Base-by-base conservation (phyloP, 2,113 vertebrate species). In the Tyrannus savana region DNA sequence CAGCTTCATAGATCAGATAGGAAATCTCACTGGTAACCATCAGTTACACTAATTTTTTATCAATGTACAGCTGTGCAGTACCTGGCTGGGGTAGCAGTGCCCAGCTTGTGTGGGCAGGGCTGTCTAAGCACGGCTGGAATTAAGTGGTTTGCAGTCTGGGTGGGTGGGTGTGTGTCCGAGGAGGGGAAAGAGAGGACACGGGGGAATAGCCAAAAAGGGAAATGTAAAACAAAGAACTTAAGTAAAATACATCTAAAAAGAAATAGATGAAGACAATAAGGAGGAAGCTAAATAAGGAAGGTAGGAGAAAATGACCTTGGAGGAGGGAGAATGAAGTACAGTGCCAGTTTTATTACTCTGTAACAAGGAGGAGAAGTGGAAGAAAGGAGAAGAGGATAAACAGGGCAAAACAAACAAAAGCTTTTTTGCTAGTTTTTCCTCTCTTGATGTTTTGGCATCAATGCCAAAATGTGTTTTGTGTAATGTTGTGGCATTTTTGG, bases 131-230 rank as follows among this genome's bases (percentile, higher is more conserved):
- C 37, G 46, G 44, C 82, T 49, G 46, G 79, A 78, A 56, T 76
- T 44, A 68, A 91, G 72, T 78, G 87, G 56, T 90, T 88, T 95
- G 79, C 63, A 85, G 44, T 19, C 46, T 69, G 56, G 53, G 66
- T 89, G 56, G 19, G 35, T 47, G 56, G 14, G 35, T 47, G 68
- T 35, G 15, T 81, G 67, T 85, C 92, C 0, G 0, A 80, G 60
- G 46, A 80, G 67, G 55, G 89, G 50, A 86, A 90, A 77, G 76
- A 85, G 63, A 75, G 52, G 50, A 67, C 82, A 44, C 8, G 0
- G 1, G 79, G 82, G 71, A 94, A 78, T 75, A 87, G 68, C 80
- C 87, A 77, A 89, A 95, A 95, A 60, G 63, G 85, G 85, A 95
- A 95, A 78, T 23, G 22, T 33, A 13, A 89, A 94, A 94, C 85